phyloP scores from a whole-genome alignment of 2,888 invertebrate genomes.

The Diaprepes abbreviatus region DNA sequence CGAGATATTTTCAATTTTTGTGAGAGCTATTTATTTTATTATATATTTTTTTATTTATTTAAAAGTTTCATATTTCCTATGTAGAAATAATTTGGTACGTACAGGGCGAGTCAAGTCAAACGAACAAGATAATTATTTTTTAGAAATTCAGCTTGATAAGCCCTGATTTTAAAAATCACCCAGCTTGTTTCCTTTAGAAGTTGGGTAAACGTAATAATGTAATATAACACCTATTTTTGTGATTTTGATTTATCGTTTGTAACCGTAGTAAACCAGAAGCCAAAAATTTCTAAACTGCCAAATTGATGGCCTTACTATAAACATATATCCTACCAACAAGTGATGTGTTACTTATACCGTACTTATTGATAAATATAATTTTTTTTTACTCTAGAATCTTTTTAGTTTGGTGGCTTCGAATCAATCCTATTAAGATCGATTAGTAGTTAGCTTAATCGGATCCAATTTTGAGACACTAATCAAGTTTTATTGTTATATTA shows the following conservation, averaged over 20 bases:
- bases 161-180: not conserved
- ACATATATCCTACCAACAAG: not conserved
- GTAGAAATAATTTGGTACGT: not conserved
- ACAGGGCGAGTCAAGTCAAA: not conserved
- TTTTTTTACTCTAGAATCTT: not conserved
- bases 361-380: not conserved
- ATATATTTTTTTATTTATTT: conserved; percentile 23
- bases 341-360: conserved; percentile 5
- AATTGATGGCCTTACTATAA: conserved; percentile 1
- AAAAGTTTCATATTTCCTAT: conserved; percentile 14
- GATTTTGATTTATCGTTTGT: not conserved
- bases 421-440: not conserved
- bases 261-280: no score
- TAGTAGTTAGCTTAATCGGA: not conserved
- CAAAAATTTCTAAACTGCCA: not conserved
- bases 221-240: not conserved
- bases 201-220: not conserved
- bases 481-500: not conserved
- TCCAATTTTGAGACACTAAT: not conserved
- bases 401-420: not conserved
- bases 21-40: conserved; percentile 15
- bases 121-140: not conserved
- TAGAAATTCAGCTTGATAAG: not conserved
- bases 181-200: not conserved
- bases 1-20: not conserved